phyloP scores from a whole-genome alignment of 2,888 invertebrate species.

The Sphaeridia pumilis region DNA sequence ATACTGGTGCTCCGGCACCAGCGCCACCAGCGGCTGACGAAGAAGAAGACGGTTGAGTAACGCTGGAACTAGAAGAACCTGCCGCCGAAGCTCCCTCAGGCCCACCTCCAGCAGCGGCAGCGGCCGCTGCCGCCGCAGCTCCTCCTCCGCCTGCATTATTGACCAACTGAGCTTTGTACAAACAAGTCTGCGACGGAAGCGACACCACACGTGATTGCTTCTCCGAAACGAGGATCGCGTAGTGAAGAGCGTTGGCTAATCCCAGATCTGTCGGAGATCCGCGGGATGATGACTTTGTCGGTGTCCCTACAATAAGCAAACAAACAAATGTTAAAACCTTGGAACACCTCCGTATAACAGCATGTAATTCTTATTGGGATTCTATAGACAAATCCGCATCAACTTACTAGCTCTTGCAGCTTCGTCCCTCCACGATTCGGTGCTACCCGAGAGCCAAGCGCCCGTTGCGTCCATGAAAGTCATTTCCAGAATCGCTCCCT shows the following conservation, averaged over 20 bases:
- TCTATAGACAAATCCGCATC: too few species aligned
- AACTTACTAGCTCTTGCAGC: conserved; percentile 40
- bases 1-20: too few species aligned
- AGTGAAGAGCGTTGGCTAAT: conserved; percentile 64
- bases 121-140: neutral
- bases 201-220: conserved; percentile 89
- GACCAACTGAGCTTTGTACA: conserved; percentile 66
- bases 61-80: too few species aligned
- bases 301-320: too few species aligned
- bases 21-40: too few species aligned
- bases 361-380: too few species aligned
- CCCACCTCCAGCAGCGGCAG: too few species aligned
- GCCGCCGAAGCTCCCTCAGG: too few species aligned
- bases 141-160: conserved; percentile 9
- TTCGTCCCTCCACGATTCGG: conserved; percentile 73
- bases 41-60: neutral
- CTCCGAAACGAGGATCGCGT: conserved; percentile 84
- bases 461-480: conserved; percentile 94
- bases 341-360: too few species aligned
- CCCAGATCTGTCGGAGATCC: conserved; percentile 37
- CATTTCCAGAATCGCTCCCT: conserved; percentile 86
- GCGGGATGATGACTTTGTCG: conserved; percentile 39
- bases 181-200: conserved; percentile 87
- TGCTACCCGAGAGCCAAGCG: conserved; percentile 75
- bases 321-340: too few species aligned